Conservation (phyloP, 2,888 invertebrate species). For the Anarsia innoxiella region DNA sequence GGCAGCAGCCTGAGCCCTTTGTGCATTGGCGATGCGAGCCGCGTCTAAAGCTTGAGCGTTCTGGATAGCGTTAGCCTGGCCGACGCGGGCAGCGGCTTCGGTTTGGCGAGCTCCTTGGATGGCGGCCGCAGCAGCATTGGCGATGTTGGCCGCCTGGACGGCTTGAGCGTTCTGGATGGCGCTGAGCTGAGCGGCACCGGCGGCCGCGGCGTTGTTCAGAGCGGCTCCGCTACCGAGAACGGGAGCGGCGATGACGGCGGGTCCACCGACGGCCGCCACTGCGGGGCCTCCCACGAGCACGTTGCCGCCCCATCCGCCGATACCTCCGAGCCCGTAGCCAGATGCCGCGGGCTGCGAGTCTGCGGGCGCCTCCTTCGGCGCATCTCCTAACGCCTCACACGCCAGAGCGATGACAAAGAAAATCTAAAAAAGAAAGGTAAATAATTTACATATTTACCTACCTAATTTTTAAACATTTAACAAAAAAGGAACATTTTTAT, state of each 20-base stretch:
- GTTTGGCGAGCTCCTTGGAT: slow-evolving; percentile 62
- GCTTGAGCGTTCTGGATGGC: slow-evolving; percentile 68
- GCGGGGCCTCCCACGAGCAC: slow-evolving; percentile 10
- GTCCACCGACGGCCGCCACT: slow-evolving; percentile 16
- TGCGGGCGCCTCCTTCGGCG: slow-evolving; percentile 33
- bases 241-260: slow-evolving; percentile 16
- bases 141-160: slow-evolving; percentile 57
- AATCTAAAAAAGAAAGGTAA: slow-evolving; percentile 50
- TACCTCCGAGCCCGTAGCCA: slow-evolving; percentile 40
- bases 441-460: too few relatives aligned
- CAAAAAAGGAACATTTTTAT: too few relatives aligned
- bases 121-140: slow-evolving; percentile 59
- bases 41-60: slow-evolving; percentile 64
- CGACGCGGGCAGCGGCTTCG: slow-evolving; percentile 58
- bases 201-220: slow-evolving; percentile 58
- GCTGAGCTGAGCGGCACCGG: slow-evolving; percentile 60
- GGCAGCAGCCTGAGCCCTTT: slow-evolving; percentile 65
- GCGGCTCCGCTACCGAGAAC: slow-evolving; percentile 40
- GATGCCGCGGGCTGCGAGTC: slow-evolving; percentile 11
- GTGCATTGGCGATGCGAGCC: slow-evolving; percentile 57
- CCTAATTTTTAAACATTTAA: too few relatives aligned
- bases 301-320: slow-evolving; percentile 22
- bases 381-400: slow-evolving; percentile 54
- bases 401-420: slow-evolving; percentile 63
- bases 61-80: slow-evolving; percentile 56